phyloP scores from a whole-genome alignment of 2,113 vertebrate species.

The Tupaia chinensis region DNA sequence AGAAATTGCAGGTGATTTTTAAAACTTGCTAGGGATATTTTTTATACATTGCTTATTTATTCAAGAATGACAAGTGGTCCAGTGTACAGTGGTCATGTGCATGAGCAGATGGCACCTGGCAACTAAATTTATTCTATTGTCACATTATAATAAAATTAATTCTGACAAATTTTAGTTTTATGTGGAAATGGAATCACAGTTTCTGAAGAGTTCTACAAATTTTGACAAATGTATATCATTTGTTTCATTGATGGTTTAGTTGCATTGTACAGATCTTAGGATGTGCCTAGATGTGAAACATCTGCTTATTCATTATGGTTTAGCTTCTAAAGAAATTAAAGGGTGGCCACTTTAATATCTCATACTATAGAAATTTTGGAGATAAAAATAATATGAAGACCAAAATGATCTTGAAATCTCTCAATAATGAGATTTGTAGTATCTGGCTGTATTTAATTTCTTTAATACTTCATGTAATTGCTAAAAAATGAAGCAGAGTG shows the following conservation, averaged over 20 bases:
- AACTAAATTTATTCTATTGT: background rate
- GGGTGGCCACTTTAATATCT: background rate
- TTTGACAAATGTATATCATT: background rate
- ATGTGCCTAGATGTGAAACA: background rate
- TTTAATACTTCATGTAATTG: background rate
- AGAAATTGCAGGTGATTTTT: background rate
- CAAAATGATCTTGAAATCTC: background rate
- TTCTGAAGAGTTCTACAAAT: slow-evolving; percentile 20
- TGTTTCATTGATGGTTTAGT: background rate
- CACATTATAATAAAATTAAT: slow-evolving; percentile 23
- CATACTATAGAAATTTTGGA: background rate
- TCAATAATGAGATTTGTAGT: background rate
- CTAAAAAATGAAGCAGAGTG: background rate
- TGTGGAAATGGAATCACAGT: slow-evolving; percentile 9
- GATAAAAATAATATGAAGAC: background rate
- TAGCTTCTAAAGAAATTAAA: background rate
- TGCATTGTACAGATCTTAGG: background rate
- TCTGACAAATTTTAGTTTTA: background rate
- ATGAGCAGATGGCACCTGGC: background rate
- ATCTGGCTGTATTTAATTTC: background rate
- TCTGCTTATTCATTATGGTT: background rate
- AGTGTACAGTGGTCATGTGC: background rate
- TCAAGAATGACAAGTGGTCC: background rate
- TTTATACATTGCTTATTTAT: background rate
- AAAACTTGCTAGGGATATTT: background rate